Evolutionary conservation across 2,888 invertebrate species (phyloP), one percentile per base, ranked within the genome.

Genomic region (Sabatieria punctata): DNA sequence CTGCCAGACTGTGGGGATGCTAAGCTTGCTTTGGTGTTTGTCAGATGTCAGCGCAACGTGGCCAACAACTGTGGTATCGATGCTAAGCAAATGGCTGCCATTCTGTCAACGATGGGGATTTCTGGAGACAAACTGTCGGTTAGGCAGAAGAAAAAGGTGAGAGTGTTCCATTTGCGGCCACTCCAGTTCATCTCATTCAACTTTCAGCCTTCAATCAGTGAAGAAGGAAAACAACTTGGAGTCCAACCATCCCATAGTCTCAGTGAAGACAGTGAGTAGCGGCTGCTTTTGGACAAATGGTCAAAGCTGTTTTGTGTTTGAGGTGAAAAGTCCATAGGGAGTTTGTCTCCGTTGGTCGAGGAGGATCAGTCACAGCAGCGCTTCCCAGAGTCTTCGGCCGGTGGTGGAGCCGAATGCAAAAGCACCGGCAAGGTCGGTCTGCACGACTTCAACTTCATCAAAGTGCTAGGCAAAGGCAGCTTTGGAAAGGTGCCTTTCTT

Each of bases 41-140:
- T 30, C 43, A 59, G 60, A 48, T 97, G 97, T 71, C 85, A 91
- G 73, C 88, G 88, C 71, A 97, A 97, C 72, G 95, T 97, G 53
- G 93, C 95, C 51, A 95, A 95, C 73, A 95, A 91, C 70, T 97
- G 97, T 71, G 95, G 97, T 62, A 88, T 93, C 69, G 85, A 97
- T 73, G 85, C 88, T 47, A 86, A 89, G 70, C 79, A 80, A 70
- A 82, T 97, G 85, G 93, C 89, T 3, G 82, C 85, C 67, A 82
- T 91, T 58, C 76, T 95, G 57, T 80, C 78, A 64, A 79, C 80
- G 65, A 80, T 95, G 72, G 91, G 91, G 65, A 82, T 95, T 65
- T 81, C 84, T 45, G 83, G 85, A 6, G 80, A 81, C 60, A 85
- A 85, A 69, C 78, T 82, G 69, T 77, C 78, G 57, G 43, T 59